phyloP scores from a whole-genome alignment of 1,140 invertebrate species.

The Drosophila erecta region DNA sequence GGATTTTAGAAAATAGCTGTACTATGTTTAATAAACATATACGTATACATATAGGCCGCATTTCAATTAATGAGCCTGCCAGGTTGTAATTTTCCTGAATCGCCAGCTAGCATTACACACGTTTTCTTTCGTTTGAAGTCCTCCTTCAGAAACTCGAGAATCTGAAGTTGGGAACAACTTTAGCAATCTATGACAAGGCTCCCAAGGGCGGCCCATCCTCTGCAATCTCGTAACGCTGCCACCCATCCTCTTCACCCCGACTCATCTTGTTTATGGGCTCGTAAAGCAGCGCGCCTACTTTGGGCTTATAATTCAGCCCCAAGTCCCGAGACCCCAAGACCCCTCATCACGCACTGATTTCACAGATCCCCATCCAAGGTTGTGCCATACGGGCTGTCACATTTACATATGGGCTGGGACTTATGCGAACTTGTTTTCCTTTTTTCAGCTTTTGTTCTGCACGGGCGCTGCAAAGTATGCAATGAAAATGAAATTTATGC shows the following conservation, averaged over 20 bases:
- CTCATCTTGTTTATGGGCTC: constrained; percentile 73
- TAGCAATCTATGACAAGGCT: constrained; percentile 42
- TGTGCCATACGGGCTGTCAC: constrained; percentile 63
- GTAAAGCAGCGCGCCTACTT: constrained; percentile 73
- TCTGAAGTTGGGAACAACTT: constrained; percentile 29
- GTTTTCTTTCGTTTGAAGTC: background rate
- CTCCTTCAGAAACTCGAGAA: constrained; percentile 4
- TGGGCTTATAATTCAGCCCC: constrained; percentile 50
- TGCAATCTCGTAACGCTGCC: background rate
- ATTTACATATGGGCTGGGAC: constrained; percentile 70
- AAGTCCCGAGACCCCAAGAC: constrained; percentile 28
- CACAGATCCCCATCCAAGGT: constrained; percentile 44
- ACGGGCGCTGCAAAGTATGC: constrained; percentile 42
- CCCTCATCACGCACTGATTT: constrained; percentile 75
- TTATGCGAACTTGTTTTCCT: constrained; percentile 47
- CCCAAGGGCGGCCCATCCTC: constrained; percentile 21
- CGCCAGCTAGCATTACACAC: background rate
- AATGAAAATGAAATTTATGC: constrained; percentile 74
- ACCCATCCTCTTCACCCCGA: constrained; percentile 20
- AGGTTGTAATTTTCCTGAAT: background rate
- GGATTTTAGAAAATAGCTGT: background rate
- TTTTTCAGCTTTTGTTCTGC: constrained; percentile 15
- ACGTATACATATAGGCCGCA: background rate
- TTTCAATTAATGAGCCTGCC: background rate
- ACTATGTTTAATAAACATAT: background rate